Base-by-base conservation (phyloP, 2,113 vertebrate genomes). In the Stegostoma tigrinum region DNA sequence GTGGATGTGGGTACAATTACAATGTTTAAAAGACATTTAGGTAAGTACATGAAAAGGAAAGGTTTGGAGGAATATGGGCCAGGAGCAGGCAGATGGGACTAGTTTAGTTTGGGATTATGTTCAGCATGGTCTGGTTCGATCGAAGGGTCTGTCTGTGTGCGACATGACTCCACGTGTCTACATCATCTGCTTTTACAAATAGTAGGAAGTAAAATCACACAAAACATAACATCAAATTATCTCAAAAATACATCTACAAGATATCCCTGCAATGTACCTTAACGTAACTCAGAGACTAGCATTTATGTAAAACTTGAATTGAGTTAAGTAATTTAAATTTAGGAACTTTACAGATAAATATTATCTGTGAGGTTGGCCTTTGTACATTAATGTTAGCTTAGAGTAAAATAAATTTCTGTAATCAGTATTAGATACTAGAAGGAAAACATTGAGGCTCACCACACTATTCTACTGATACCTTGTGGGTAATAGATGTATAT, bases 401-500 rank as follows among this genome's bases (percentile, higher is more conserved):
- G 38, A 42, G 80, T 3, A 38, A 85, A 3, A 52, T 48, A 14
- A 38, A 17, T 48, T 24, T 55, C 23, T 30, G 21, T 55, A 34
- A 34, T 83, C 27, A 61, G 55, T 55, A 30, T 17, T 61, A 45
- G 38, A n/a, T n/a, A 68, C 93, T 95, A n/a, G 7, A 21, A 61
- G 61, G 34, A 7, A n/a, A 66, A 93, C 61, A 93, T 30, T 91
- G 52, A 90, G 55, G 48, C 52, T 91, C 6, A 91, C 61, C 14
- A 27, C 52, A 2, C 68, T 72, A 5, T 52, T 75, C 67, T 48
- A 85, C 5, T 95, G 52, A n/a, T 97, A 99, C 98, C 98, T 98
- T 98, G 96, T 99, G 98, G 0, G 98, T 99, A 96, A 98, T 1
- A 0, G 98, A 97, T 0, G 98, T 93, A 0, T 98, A 99, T 0